phyloP scores from a whole-genome alignment of 2,113 vertebrate genomes.

The Nyctibius bracteatus region DNA sequence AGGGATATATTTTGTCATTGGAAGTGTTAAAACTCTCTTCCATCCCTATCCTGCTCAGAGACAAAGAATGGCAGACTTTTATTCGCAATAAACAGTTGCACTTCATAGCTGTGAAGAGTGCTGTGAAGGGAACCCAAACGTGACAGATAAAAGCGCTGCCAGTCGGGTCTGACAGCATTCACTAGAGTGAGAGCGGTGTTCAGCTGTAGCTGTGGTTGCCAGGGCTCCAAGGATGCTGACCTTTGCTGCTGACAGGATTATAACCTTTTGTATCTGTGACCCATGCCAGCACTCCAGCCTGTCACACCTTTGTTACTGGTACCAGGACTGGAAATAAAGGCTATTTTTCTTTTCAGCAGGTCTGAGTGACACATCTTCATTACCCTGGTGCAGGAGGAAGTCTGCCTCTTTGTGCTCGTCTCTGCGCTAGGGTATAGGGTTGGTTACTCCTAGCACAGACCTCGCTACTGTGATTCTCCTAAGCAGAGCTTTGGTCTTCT shows the following conservation, averaged over 20 bases:
- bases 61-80: background rate
- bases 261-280: background rate
- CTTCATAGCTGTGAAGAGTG: background rate
- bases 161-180: rapidly evolving
- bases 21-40: background rate
- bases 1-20: background rate
- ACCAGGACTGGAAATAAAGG: background rate
- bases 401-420: background rate
- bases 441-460: background rate
- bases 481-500: background rate
- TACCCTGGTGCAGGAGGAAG: background rate
- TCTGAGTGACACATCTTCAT: background rate
- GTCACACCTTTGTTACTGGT: background rate
- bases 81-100: background rate
- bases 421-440: no score
- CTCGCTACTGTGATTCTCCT: background rate
- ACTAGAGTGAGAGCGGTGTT: background rate
- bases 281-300: rapidly evolving
- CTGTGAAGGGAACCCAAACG: background rate
- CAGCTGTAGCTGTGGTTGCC: background rate
- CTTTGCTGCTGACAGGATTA: background rate
- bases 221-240: background rate
- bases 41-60: background rate
- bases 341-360: background rate
- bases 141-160: rapidly evolving